Conservation (phyloP, 2,113 vertebrate genomes). For the Pitta sordida region DNA sequence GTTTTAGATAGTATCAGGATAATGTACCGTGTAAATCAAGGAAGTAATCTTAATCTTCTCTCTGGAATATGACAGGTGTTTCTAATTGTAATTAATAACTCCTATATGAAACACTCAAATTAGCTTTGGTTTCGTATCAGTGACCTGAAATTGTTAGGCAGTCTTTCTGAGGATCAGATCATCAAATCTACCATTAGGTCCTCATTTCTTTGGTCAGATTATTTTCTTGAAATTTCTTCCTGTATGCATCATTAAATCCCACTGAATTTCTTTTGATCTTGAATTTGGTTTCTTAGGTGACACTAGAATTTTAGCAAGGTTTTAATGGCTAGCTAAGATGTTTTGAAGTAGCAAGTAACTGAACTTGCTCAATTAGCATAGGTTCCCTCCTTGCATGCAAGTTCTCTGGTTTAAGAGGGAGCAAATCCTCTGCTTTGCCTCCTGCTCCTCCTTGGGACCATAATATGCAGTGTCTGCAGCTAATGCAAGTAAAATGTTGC, state of each 20-base stretch:
- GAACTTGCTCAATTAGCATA: neutral
- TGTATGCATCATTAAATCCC: neutral
- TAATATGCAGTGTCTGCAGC: rapidly evolving
- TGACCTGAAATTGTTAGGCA: neutral
- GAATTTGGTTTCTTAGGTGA: neutral
- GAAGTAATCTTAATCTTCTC: slow-evolving; percentile 52
- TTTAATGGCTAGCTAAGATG: neutral
- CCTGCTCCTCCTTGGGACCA: rapidly evolving
- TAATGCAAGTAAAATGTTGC: neutral
- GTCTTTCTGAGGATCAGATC: neutral
- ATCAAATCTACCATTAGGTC: neutral
- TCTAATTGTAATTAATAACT: slow-evolving; percentile 64
- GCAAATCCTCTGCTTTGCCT: neutral
- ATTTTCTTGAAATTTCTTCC: neutral
- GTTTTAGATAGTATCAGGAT: neutral
- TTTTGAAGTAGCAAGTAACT: neutral
- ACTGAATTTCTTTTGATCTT: neutral
- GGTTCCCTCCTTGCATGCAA: neutral
- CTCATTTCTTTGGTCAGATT: neutral
- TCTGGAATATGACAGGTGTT: slow-evolving; percentile 44
- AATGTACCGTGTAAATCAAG: neutral
- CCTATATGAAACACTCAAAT: neutral
- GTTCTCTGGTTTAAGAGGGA: neutral
- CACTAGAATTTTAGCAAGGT: neutral
- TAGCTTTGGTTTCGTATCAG: neutral